Evolutionary conservation across 2,888 invertebrate species (phyloP), one percentile per base, ranked within the genome.

Genomic region (Cerceris rybyensis): DNA sequence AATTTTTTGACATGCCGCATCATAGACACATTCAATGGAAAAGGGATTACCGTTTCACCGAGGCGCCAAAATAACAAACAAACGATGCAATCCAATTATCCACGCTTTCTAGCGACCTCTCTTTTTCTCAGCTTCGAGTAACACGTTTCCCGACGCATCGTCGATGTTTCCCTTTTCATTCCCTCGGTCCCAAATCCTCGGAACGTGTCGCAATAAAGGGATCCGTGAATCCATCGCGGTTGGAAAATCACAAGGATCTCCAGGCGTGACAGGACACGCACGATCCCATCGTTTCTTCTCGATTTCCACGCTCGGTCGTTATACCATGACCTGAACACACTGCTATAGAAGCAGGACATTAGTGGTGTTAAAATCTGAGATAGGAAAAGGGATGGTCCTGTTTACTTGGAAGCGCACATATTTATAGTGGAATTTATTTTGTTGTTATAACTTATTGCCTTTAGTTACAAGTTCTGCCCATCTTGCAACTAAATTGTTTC

Each of bases 41-140:
- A 50, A 8, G 70, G 50, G 6, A 70, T 78, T 70, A 75, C 70
- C 70, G 66, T 75, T 66, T 63, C 75, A 52, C 14, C 46, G 46
- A 39, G 46, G 39, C 41, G 50, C 59, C 77, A 69, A 72, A 77
- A 77, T 72, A 77, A 78, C 79, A 77, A 83, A 82, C 72, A 65
- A 80, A 70, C 82, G 80, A 73, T 80, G 54, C 75, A 83, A 82
- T 78, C 49, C 59, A 52, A 83, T 83, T 82, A 75, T 83, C 58
- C 66, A 83, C 67, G 83, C 78, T 82, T 16, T 28, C 70, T 39
- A 11, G 49, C 7, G 42, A 52, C 50, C 41, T 55, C 39, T 49
- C 28, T 61, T 43, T 49, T 49, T 43, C 9, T 49, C 54, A 55
- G 28, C 43, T 4, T 52, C 39, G 6, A 17, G 46, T 17, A 67